Percentiles rank a stretch among this genome's conserved stretches.
These are phyloP conservation scores for Watsonalla binaria DNA, from an alignment of 2,888 invertebrate genomes.

Conservation along the genomic window DNA sequence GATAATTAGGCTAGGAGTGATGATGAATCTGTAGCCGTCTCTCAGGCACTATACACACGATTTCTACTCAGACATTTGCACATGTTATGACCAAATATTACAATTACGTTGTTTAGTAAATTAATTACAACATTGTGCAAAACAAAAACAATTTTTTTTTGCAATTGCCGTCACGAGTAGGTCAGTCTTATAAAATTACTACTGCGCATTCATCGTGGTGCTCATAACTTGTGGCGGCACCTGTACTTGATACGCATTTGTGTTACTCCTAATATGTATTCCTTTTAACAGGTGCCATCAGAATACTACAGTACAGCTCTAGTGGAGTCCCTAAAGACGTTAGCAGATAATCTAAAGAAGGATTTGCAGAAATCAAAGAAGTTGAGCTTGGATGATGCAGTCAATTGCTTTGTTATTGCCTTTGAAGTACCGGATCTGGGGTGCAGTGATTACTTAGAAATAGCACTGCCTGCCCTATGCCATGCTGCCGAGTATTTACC, in stretches of 20 bases:
- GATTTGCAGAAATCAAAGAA: constrained; percentile 80
- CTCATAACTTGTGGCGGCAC: too few relatives aligned
- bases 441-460: constrained; percentile 89
- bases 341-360: constrained; percentile 85
- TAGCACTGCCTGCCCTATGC: constrained; percentile 87
- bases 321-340: constrained; percentile 84
- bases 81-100: too few relatives aligned
- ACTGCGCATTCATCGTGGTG: too few relatives aligned
- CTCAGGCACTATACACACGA: not conserved
- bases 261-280: too few relatives aligned
- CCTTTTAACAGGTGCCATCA: constrained; percentile 63
- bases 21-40: not conserved
- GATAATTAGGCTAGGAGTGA: too few relatives aligned
- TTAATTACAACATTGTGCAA: too few relatives aligned
- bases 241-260: too few relatives aligned
- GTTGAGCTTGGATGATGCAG: constrained; percentile 74
- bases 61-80: too few relatives aligned
- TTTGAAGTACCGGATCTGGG: constrained; percentile 87
- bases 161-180: too few relatives aligned
- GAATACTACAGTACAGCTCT: constrained; percentile 80
- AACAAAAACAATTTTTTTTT: too few relatives aligned
- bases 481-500: constrained; percentile 87
- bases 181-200: too few relatives aligned
- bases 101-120: too few relatives aligned
- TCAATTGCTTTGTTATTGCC: constrained; percentile 83